Evolutionary conservation across 2,113 vertebrate species (phyloP), one percentile per base, ranked within the genome.

Genomic region (Tragelaphus buxtoni): DNA sequence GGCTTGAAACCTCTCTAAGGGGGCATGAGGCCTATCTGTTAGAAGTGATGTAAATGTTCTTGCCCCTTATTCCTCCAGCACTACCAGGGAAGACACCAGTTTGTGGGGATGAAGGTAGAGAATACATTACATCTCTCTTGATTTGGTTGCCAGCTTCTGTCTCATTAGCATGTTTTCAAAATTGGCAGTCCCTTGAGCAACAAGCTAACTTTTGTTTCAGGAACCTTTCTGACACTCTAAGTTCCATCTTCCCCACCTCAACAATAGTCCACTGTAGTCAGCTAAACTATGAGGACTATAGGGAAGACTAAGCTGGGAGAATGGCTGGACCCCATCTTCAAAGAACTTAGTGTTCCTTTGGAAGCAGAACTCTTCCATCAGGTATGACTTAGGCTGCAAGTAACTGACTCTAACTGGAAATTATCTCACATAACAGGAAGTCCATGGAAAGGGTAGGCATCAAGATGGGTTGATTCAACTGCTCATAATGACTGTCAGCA

Each of bases 131-230:
- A 55, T 93, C 32, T 84, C 60, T 97, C 63, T 47, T 86, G 24
- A 96, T 79, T 84, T 86, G 18, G 18, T 93, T 90, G 49, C 32
- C 61, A 85, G 72, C 86, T 95, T 96, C 61, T 86, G 28, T 24
- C 81, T 26, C n/a, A 85, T 94, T 91, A 91, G 61, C 45, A 83
- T 93, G 45, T 30, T 22, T 93, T 96, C 24, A 82, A 88, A 93
- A 86, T 4, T 93, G 39, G 5, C 93, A 2, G 24, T 79, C 26
- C 28, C 45, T 82, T 97, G 74, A 85, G 28, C 45, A 93, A 91
- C 45, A 93, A 91, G 9, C 32, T 60, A 92, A 35, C 35, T 91
- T 92, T 95, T 74, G 13, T 97, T 96, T 97, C 30, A 74, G 51
- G 26, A 93, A 94, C 20, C 18, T 88, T 49, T 93, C 42, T 82